Evolutionary conservation across 2,797 vertebrate species (phyloP).

Genomic region (Acrocephalus scirpaceus): DNA sequence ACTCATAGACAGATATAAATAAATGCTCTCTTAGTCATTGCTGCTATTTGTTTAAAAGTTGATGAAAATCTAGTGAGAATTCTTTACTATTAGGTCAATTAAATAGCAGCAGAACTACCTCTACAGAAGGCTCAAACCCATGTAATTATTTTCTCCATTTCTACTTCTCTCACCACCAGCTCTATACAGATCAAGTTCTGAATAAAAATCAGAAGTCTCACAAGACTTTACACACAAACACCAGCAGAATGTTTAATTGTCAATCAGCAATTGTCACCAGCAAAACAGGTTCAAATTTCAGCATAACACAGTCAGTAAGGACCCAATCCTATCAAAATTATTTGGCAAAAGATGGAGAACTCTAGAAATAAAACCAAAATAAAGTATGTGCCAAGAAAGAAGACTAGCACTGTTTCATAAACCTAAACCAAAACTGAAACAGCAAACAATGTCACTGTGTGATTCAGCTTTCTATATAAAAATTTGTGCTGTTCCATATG

Average conservation of each 20-base stretch:
- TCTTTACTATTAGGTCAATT: not conserved
- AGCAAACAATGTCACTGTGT: not conserved
- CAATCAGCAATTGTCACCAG: not conserved
- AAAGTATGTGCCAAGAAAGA: accelerated
- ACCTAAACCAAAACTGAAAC: not conserved
- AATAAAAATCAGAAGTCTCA: not conserved
- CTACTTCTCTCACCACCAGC: not conserved
- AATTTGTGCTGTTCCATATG: not conserved
- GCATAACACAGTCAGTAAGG: not conserved
- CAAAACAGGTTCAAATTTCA: not conserved
- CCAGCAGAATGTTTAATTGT: not conserved
- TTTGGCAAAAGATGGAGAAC: not conserved
- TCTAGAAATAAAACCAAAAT: not conserved
- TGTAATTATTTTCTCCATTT: not conserved
- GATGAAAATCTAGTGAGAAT: not conserved
- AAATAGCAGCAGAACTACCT: not conserved
- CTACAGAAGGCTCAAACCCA: not conserved
- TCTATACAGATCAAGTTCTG: not conserved
- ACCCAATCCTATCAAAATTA: not conserved
- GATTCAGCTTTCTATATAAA: not conserved
- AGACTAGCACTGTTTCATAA: not conserved
- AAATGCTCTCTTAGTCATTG: not conserved
- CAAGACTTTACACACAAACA: not conserved
- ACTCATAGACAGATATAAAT: not conserved
- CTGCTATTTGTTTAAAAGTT: not conserved